Percentiles rank a stretch among this genome's conserved stretches.
These are phyloP conservation scores for Spisula subtruncata DNA, from an alignment of 2,888 invertebrate genomes.

Conservation along the genomic window DNA sequence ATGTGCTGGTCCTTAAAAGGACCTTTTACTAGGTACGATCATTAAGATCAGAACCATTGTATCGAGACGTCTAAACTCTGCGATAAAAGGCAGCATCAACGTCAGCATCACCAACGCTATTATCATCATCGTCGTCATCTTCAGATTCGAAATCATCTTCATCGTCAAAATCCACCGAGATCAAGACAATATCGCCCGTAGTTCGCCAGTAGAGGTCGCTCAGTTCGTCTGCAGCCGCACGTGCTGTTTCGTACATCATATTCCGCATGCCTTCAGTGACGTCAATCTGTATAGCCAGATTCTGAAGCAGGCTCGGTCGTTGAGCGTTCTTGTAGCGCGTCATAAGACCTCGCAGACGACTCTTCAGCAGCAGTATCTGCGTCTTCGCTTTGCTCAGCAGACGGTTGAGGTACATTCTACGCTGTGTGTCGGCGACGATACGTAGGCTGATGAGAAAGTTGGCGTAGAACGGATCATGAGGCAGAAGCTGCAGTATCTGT, in stretches of 20 bases:
- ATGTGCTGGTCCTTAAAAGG: constrained; percentile 67
- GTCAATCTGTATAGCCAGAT: constrained; percentile 61
- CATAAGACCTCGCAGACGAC: constrained; percentile 48
- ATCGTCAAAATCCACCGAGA: constrained; percentile 61
- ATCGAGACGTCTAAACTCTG: background rate
- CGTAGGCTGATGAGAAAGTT: constrained; percentile 28
- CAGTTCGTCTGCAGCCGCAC: constrained; percentile 61
- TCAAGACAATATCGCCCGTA: constrained; percentile 49
- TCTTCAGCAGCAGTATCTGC: constrained; percentile 56
- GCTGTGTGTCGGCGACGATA: constrained; percentile 36
- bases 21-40: constrained; percentile 39
- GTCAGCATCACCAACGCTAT: constrained; percentile 37
- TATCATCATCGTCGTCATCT: constrained; percentile 50
- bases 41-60: background rate
- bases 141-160: constrained; percentile 57
- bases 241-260: constrained; percentile 60
- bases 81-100: constrained; percentile 13
- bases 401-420: constrained; percentile 41
- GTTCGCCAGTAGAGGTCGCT: constrained; percentile 55
- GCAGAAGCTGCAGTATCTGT: constrained; percentile 27
- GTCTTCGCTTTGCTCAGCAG: constrained; percentile 38
- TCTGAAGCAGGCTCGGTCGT: constrained; percentile 32
- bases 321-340: constrained; percentile 53
- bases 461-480: background rate
- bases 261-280: constrained; percentile 66